Evolutionary conservation across 1,140 invertebrate species (phyloP), one percentile per base, ranked within the genome.

Genomic region (Ooceraea biroi): DNA sequence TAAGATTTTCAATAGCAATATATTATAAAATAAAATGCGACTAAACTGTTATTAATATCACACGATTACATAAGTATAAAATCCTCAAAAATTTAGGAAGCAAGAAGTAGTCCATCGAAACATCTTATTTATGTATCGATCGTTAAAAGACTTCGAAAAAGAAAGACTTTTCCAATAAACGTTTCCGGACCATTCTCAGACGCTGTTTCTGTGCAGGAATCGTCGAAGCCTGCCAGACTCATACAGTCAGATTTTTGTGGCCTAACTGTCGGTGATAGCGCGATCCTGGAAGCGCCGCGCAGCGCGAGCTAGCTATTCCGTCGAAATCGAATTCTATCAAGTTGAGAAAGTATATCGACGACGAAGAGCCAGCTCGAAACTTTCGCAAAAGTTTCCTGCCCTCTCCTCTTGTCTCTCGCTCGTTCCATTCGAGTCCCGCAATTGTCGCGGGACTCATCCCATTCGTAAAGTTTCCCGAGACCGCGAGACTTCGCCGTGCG

Each of bases 251-350:
- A 86, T 86, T 84, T 86, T 86, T 83, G 63, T 66, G 58, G 69
- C 27, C 36, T 71, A 87, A 72, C 71, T 57, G 48, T 83, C 72
- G 52, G 60, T 86, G 71, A 74, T 83, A 83, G 71, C 50, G 58
- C 14, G 46, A 86, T 66, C 30, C 10, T n/a, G 22, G 36, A 83
- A 83, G 44, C 82, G 74, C 71, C 55, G 58, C 25, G 41, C 48
- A 52, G 27, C 36, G 41, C 19, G 19, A 68, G 80, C 30, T 11
- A 25, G 8, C 63, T 66, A 85, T 86, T 61, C 36, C 72, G 60
- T 8, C 50, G 60, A 86, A 84, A 87, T 86, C 80, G 86, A 87
- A 86, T 88, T 87, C 85, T 46, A 86, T 87, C 85, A 73, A 78
- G 36, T 86, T 58, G 72, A 58, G 58, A 60, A 86, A 86, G 85